phyloP scores from a whole-genome alignment of 2,113 vertebrate species.

The Jaculus jaculus region DNA sequence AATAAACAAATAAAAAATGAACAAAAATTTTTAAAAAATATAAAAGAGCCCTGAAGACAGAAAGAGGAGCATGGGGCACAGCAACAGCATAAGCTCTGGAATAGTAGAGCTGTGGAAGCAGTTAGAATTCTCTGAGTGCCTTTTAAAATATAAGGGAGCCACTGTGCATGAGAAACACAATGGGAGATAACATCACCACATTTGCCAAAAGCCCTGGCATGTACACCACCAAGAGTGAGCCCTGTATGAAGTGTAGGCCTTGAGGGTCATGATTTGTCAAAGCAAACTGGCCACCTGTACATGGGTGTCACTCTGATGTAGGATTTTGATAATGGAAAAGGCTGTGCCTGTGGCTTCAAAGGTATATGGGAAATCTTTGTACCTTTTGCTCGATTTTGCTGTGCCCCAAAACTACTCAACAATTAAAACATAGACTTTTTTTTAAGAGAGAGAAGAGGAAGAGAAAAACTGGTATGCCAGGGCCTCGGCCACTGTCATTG shows the following conservation, averaged over 20 bases:
- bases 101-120: constrained; percentile 33
- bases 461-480: too few species aligned
- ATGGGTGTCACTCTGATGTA: neutral
- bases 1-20: too few species aligned
- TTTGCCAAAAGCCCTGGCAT: neutral
- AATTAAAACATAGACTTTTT: neutral
- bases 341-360: neutral
- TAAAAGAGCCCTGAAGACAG: neutral
- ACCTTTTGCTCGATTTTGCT: neutral
- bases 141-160: neutral
- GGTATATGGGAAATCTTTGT: neutral
- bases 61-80: neutral
- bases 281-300: neutral
- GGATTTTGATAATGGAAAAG: neutral
- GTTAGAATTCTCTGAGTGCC: neutral
- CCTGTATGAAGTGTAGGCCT: neutral
- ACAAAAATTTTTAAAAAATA: too few species aligned
- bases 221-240: neutral
- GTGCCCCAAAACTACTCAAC: constrained; percentile 11
- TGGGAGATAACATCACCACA: neutral
- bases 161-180: too few species aligned
- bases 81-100: neutral
- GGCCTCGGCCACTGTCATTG: too few species aligned
- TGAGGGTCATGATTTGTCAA: neutral
- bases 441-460: too few species aligned